phyloP scores from a whole-genome alignment of 2,797 vertebrate species.

The Myiothlypis chrysogaster region DNA sequence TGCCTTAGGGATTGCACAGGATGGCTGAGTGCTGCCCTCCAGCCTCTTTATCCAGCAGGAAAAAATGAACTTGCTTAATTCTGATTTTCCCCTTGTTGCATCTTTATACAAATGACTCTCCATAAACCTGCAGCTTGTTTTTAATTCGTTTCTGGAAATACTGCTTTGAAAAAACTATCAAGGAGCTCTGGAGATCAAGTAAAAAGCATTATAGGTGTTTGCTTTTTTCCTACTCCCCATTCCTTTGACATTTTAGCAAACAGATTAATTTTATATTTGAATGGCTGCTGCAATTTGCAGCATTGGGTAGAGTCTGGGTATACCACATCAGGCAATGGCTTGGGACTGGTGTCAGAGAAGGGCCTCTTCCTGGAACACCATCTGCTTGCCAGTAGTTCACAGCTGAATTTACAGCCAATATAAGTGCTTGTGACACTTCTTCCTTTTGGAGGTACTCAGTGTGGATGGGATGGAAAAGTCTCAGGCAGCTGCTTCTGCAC shows the following conservation, averaged over 20 bases:
- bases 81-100: not conserved
- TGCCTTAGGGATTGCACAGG: not conserved
- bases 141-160: slow-evolving; percentile 13
- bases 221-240: not conserved
- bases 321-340: not conserved
- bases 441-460: not conserved
- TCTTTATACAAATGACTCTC: not conserved
- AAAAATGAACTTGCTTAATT: slow-evolving; percentile 11
- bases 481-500: not conserved
- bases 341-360: not conserved
- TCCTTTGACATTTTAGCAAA: not conserved
- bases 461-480: not conserved
- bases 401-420: rapidly evolving
- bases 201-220: not conserved
- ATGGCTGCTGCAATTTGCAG: not conserved
- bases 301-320: not conserved
- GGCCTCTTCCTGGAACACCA: not conserved
- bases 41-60: not conserved
- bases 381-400: not conserved
- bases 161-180: not conserved
- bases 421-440: not conserved
- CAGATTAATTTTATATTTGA: not conserved
- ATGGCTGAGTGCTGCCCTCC: not conserved
- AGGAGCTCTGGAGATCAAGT: slow-evolving; percentile 29
- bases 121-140: slow-evolving; percentile 6